Percentiles rank a stretch among this genome's conserved stretches.
phyloP scores from a whole-genome alignment of 2,113 vertebrate genomes.

The Cinclus cinclus region DNA sequence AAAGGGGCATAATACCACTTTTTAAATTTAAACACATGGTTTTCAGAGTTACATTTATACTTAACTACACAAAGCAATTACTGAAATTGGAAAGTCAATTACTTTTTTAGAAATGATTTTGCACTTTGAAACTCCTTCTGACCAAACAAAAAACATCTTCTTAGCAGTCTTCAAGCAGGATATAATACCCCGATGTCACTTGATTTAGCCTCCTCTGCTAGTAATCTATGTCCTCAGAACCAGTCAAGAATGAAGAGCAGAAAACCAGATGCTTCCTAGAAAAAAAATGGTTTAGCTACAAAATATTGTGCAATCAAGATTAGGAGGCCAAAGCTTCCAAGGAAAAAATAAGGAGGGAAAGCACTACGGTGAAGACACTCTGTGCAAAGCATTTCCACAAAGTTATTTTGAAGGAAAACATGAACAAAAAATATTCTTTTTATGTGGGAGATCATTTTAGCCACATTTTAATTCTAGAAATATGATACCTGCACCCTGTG shows the following conservation, averaged over 20 bases:
- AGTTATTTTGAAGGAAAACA: background rate
- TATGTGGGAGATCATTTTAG: background rate
- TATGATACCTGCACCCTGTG: background rate
- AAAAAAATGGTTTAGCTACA: background rate
- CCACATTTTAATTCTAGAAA: background rate
- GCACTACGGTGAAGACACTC: accelerated
- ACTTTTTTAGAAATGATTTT: background rate
- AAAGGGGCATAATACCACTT: accelerated
- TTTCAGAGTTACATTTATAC: background rate
- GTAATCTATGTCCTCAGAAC: background rate
- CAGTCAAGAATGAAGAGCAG: background rate
- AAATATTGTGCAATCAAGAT: background rate
- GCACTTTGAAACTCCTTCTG: background rate
- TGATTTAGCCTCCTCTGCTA: background rate
- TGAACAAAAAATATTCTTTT: background rate
- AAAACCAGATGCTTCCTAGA: background rate
- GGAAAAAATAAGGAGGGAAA: accelerated
- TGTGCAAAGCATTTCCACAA: accelerated
- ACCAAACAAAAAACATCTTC: background rate
- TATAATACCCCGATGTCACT: background rate
- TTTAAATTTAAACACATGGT: background rate
- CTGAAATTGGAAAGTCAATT: background rate
- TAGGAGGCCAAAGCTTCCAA: background rate
- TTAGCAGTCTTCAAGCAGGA: background rate
- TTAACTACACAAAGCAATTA: background rate